phyloP scores from a whole-genome alignment of 2,113 vertebrate species.

The Lipophrys pholis region DNA sequence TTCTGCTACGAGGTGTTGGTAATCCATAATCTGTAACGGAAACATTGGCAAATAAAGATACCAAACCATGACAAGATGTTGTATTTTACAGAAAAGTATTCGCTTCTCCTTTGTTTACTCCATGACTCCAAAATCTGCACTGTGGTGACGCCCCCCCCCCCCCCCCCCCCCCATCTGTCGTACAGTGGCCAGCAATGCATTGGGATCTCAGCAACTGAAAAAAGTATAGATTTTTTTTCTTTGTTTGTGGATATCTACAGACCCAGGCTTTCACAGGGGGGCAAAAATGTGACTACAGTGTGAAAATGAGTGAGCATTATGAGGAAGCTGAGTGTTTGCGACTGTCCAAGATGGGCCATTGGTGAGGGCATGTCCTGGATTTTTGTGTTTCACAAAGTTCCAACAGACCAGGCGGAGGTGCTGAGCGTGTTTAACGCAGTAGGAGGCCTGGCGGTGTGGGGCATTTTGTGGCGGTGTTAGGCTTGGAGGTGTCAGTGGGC shows the following conservation, averaged over 20 bases:
- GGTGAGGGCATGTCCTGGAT: conserved; percentile 45
- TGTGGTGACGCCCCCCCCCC: conserved; percentile 51
- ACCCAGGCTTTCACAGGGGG: conserved; percentile 3
- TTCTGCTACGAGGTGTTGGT: neutral
- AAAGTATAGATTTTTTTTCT: conserved; percentile 27
- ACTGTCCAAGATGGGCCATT: conserved; percentile 49
- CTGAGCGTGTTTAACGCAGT: conserved; percentile 54
- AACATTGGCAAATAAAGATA: conserved; percentile 50
- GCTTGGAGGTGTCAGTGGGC: conserved; percentile 73
- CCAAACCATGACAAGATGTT: conserved; percentile 29
- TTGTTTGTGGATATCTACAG: neutral
- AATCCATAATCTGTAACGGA: conserved; percentile 54
- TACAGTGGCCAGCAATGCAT: conserved; percentile 6
- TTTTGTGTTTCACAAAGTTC: conserved; percentile 49
- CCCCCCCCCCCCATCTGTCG: conserved; percentile 67
- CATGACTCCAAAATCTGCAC: conserved; percentile 64
- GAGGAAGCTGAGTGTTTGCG: conserved; percentile 34
- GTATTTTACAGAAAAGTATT: conserved; percentile 51
- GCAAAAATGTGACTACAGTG: conserved; percentile 14
- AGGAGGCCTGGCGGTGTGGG: conserved; percentile 59
- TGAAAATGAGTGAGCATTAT: conserved; percentile 54
- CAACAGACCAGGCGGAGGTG: conserved; percentile 65
- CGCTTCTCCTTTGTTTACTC: conserved; percentile 67
- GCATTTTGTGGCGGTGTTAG: conserved; percentile 54
- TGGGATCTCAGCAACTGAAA: conserved; percentile 15